These are phyloP conservation scores for Pristis pectinata DNA, from an alignment of 2,797 vertebrate genomes.

Conservation along the genomic window DNA sequence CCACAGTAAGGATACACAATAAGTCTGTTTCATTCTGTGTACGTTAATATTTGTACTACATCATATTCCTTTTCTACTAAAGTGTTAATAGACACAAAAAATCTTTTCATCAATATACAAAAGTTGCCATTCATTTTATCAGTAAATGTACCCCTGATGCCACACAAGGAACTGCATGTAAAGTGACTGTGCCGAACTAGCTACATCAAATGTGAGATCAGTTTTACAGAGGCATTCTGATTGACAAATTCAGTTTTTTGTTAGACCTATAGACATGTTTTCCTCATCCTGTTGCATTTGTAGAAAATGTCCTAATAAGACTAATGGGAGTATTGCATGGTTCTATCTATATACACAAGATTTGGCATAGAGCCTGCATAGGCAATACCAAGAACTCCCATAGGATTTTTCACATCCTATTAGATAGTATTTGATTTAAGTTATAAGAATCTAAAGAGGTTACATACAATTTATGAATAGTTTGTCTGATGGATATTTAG, in stretches of 20 bases:
- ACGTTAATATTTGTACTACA: background rate
- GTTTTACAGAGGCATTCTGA: slow-evolving; percentile 1
- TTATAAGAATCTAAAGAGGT: slow-evolving; percentile 31
- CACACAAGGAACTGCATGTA: background rate
- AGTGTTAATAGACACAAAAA: background rate
- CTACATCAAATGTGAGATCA: background rate
- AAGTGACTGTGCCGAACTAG: slow-evolving; percentile 35
- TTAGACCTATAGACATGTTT: background rate
- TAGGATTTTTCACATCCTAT: slow-evolving; percentile 8
- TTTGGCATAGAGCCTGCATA: slow-evolving; percentile 37
- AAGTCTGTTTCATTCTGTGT: background rate
- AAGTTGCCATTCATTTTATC: background rate
- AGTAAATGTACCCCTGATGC: background rate
- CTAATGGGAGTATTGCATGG: background rate
- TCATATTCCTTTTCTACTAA: background rate
- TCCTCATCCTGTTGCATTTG: slow-evolving; percentile 16
- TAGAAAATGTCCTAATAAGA: slow-evolving; percentile 26
- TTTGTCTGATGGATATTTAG: slow-evolving; percentile 25
- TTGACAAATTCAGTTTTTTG: slow-evolving; percentile 5
- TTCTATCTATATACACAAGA: background rate
- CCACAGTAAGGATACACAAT: background rate
- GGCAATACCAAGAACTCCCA: slow-evolving; percentile 20
- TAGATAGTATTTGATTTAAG: slow-evolving; percentile 30
- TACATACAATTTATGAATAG: slow-evolving; percentile 28
- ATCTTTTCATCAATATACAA: background rate